Percentiles rank a stretch among this genome's conserved stretches.
phyloP scores from a whole-genome alignment of 2,888 invertebrate genomes.

The Hydrotaea cyrtoneurina region DNA sequence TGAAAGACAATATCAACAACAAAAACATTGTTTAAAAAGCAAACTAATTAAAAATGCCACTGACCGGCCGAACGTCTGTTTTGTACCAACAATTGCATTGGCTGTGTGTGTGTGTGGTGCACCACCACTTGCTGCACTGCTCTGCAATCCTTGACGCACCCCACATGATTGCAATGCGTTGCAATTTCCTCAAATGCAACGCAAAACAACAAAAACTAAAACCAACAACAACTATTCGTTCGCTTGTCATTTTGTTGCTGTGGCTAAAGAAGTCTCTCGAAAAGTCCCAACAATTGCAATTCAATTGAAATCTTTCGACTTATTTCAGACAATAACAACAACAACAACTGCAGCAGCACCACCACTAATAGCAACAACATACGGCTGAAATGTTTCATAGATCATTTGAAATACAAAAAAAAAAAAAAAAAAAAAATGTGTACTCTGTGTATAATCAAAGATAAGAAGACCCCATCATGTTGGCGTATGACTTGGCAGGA shows the following conservation, averaged over 20 bases:
- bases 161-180: conserved; percentile 11
- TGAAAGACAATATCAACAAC: conserved; percentile 4
- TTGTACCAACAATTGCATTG: conserved; percentile 19
- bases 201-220: conserved; percentile 9
- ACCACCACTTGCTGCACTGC: conserved; percentile 13
- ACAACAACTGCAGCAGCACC: neutral
- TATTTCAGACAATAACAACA: neutral
- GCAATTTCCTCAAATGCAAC: conserved; percentile 32
- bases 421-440: too few relatives aligned
- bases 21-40: conserved; percentile 62
- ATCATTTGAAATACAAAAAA: conserved; percentile 58
- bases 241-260: neutral
- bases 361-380: conserved; percentile 18
- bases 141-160: conserved; percentile 21
- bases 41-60: conserved; percentile 72
- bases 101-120: conserved; percentile 13
- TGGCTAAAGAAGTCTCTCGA: conserved; percentile 14
- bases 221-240: neutral
- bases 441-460: conserved; percentile 47
- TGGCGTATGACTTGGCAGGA: conserved; percentile 9
- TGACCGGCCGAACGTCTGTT: conserved; percentile 57
- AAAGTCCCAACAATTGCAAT: conserved; percentile 51
- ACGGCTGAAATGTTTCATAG: conserved; percentile 42
- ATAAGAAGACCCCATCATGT: conserved; percentile 51
- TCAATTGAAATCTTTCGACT: conserved; percentile 51